A percentile compares a stretch with the other conserved stretches of the same genome.
phyloP scores from a whole-genome alignment of 2,113 vertebrate genomes.

The mouse (Mus musculus) region GRCm39 chr5:51650001-51650500 shows the following conservation, averaged over 20 bases:
- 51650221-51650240: neutral
- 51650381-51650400: neutral
- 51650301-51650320: neutral
- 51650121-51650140: neutral
- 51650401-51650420: neutral
- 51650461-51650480: neutral
- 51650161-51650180: neutral
- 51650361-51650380: neutral
- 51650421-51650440: neutral
- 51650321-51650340: neutral
- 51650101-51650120: fast-evolving
- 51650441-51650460: neutral
- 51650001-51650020: neutral
- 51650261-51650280: neutral
- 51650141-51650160: neutral
- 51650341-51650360: neutral
- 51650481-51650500: neutral
- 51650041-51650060: neutral
- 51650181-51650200: neutral
- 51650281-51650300: neutral
- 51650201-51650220: neutral
- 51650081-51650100: neutral
- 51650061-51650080: neutral
- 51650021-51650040: neutral
- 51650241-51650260: no score